Percentiles rank a stretch among this genome's conserved stretches.
Evolutionary conservation across 2,888 invertebrate genomes (phyloP).

Genomic region (Drosophila setosimentum): DNA sequence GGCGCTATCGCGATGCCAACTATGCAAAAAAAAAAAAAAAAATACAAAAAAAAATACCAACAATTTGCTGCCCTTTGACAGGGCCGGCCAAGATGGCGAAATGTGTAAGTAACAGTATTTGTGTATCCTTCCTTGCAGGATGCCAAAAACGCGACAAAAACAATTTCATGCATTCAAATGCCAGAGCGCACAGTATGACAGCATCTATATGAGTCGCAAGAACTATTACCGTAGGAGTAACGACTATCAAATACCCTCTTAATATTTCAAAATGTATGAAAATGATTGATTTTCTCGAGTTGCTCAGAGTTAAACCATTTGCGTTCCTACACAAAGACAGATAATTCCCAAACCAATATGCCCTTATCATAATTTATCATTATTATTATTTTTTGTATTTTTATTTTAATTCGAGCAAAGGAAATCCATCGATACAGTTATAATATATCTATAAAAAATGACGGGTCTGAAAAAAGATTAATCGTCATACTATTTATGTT

Average conservation of each 20-base stretch:
- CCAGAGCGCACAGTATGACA: slow-evolving; percentile 61
- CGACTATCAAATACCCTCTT: slow-evolving; percentile 11
- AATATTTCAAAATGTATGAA: neutral
- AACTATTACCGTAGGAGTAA: accelerated
- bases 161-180: slow-evolving; percentile 79
- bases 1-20: slow-evolving; percentile 74
- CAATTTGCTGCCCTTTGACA: slow-evolving; percentile 60
- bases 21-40: slow-evolving; percentile 14
- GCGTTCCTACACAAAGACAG: no score
- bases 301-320: neutral
- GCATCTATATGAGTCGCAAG: slow-evolving; percentile 33
- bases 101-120: slow-evolving; percentile 77
- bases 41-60: slow-evolving; percentile 5
- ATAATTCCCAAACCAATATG: neutral
- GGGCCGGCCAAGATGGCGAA: slow-evolving; percentile 65
- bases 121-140: slow-evolving; percentile 65
- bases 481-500: neutral
- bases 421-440: neutral
- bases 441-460: neutral
- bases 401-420: neutral
- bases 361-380: neutral
- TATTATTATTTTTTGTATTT: neutral
- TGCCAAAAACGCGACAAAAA: slow-evolving; percentile 69
- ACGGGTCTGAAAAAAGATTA: neutral
- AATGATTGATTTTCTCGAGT: neutral